These are phyloP conservation scores for Panthera uncia DNA, from an alignment of 2,113 vertebrate species.

Conservation along the genomic window DNA sequence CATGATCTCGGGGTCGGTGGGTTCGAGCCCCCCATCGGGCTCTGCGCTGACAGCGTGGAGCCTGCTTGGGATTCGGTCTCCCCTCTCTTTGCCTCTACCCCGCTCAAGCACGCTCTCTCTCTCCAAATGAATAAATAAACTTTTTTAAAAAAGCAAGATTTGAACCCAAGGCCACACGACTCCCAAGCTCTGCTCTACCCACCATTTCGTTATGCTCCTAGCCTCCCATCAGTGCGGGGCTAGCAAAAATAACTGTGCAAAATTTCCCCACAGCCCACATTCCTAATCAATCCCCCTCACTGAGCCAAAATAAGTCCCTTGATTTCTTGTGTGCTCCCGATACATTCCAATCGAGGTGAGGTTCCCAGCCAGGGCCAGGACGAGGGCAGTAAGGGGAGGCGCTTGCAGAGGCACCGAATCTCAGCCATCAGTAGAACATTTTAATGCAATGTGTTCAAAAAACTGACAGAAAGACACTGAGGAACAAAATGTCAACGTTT, in stretches of 20 bases:
- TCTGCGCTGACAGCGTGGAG: too few relatives aligned
- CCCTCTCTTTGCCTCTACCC: too few relatives aligned
- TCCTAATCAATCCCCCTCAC: not conserved
- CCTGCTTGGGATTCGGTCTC: too few relatives aligned
- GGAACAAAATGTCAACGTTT: not conserved
- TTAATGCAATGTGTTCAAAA: not conserved
- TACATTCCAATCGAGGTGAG: not conserved
- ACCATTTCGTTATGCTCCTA: not conserved
- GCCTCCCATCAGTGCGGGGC: not conserved
- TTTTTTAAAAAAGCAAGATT: not conserved
- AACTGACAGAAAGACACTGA: not conserved
- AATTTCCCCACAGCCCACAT: not conserved
- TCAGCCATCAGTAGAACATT: not conserved
- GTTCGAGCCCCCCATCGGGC: too few relatives aligned
- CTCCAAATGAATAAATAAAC: too few relatives aligned
- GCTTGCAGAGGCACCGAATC: not conserved
- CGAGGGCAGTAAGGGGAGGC: not conserved
- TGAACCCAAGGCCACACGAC: not conserved
- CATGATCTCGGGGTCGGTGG: too few relatives aligned
- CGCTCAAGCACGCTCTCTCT: too few relatives aligned
- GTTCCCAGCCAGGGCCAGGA: not conserved
- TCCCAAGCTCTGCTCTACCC: not conserved
- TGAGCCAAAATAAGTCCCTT: not conserved
- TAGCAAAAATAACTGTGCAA: not conserved
- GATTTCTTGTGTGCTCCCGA: not conserved